phyloP scores from a whole-genome alignment of 1,140 invertebrate species.

The Semibalanus balanoides region DNA sequence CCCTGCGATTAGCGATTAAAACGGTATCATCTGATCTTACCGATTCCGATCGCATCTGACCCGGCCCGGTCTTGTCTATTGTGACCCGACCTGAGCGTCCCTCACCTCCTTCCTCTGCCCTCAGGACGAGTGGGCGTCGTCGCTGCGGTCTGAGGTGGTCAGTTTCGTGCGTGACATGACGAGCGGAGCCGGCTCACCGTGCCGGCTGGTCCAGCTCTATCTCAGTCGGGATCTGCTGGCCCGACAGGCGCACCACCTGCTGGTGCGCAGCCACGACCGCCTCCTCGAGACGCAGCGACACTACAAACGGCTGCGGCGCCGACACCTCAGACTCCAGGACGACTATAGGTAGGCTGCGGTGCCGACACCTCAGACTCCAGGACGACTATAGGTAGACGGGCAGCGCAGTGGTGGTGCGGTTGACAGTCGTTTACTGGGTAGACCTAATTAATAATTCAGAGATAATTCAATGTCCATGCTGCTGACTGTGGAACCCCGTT shows the following conservation, averaged over 20 bases:
- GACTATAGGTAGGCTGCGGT: constrained; percentile 26
- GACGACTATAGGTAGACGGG: constrained; percentile 29
- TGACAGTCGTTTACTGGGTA: not conserved
- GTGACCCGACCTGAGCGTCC: no score
- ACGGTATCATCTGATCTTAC: no score
- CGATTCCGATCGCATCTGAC: no score
- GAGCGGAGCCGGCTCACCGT: not conserved
- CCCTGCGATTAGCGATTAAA: no score
- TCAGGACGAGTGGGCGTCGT: constrained; percentile 31
- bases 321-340: constrained; percentile 24
- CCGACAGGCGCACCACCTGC: not conserved
- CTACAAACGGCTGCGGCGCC: constrained; percentile 10
- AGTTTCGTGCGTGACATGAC: constrained; percentile 25
- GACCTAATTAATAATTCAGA: not conserved
- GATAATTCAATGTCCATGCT: no score
- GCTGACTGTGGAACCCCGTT: no score
- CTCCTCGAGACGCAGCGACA: constrained; percentile 15
- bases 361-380: constrained; percentile 22
- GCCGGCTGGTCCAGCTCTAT: not conserved
- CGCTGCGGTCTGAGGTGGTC: constrained; percentile 28
- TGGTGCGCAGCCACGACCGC: constrained; percentile 15
- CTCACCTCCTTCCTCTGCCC: no score
- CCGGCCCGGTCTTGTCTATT: no score
- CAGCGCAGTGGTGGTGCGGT: not conserved
- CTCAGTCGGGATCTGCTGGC: not conserved